These are phyloP conservation scores for Drosophila macrothrix DNA, from an alignment of 2,888 invertebrate species.

Conservation along the genomic window DNA sequence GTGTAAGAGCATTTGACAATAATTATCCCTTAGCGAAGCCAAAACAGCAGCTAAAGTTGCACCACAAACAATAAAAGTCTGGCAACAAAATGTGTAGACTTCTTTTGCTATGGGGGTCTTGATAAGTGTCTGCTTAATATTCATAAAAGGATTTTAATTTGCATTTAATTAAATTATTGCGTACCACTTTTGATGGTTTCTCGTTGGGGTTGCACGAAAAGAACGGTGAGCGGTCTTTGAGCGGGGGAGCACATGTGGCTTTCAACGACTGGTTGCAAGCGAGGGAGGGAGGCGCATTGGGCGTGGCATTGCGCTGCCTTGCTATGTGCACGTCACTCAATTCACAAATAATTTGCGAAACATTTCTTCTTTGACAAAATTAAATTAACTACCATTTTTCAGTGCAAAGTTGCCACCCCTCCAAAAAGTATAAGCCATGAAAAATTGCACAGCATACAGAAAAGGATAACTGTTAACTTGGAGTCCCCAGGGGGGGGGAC, in stretches of 20 bases:
- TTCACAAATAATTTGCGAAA: conserved; percentile 61
- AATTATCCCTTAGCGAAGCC: conserved; percentile 43
- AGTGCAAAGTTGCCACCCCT: conserved; percentile 9
- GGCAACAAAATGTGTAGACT: neutral
- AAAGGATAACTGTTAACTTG: conserved; percentile 6
- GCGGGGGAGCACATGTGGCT: conserved; percentile 24
- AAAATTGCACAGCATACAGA: conserved; percentile 5
- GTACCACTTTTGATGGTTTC: conserved; percentile 11
- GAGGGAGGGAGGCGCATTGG: neutral
- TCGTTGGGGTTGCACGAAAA: neutral
- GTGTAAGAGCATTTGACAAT: conserved; percentile 44
- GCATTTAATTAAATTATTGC: conserved; percentile 79
- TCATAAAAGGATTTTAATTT: conserved; percentile 82
- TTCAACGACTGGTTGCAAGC: conserved; percentile 7
- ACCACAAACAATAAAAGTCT: neutral
- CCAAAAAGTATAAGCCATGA: neutral
- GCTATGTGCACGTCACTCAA: conserved; percentile 52
- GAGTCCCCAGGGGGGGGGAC: conserved; percentile 7
- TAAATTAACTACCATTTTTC: conserved; percentile 53
- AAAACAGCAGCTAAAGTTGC: neutral
- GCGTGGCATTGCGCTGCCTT: conserved; percentile 12
- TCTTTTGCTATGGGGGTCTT: conserved; percentile 24
- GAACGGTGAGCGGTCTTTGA: neutral
- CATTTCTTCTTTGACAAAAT: conserved; percentile 47
- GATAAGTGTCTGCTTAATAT: conserved; percentile 63